Evolutionary conservation across 30 jellyfish, hydroid and myxozoan species (phyloP), one percentile per base, ranked within the genome.

Genomic region (Calvadosia cruxmelitensis): DNA sequence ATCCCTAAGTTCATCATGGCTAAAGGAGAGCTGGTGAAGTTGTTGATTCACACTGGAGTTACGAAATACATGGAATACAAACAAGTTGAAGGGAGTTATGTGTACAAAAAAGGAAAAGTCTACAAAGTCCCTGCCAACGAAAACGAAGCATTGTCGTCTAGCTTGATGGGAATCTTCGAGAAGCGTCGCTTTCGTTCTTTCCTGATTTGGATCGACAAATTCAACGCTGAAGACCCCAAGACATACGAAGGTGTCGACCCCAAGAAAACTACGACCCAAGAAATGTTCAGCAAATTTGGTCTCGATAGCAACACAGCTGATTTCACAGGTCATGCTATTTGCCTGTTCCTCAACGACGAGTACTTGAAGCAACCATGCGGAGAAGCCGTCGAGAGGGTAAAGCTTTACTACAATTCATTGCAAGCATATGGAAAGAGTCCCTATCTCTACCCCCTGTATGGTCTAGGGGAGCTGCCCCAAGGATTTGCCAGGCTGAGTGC

Each of bases 401-500:
- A 84, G 80, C 71, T 83, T 25, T 92, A 92, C 36, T 83, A 78
- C 53, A 68, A 76, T 36, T 92, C 99, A 0, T 52, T 92, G 80
- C 73, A 88, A 32, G 35, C 78, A 61, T 84, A 80, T 63, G 96
- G 99, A 26, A 92, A 81, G 57, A 82, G 96, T 29, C 99, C 99
- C 23, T 92, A 92, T 74, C 49, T 92, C 26, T 92, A 92, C 68
- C 99, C 99, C 1, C 81, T 84, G 29, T 92, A 92, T 75, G 99
- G 99, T 53, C 68, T 92, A 50, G 99, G 99, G 12, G 99, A 92
- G 72, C 76, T 92, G 10, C 99, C 99, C 29, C 99, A 92, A 61
- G 96, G 96, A 0, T 92, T 92, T 79, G 99, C 99, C 12, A 82
- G 99, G 20, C 85, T 92, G 16, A 83, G 96, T 69, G 99, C 99